Evolutionary conservation across 2,113 vertebrate species (phyloP), one percentile per base, ranked within the genome.

Genomic region (Talpa occidentalis): DNA sequence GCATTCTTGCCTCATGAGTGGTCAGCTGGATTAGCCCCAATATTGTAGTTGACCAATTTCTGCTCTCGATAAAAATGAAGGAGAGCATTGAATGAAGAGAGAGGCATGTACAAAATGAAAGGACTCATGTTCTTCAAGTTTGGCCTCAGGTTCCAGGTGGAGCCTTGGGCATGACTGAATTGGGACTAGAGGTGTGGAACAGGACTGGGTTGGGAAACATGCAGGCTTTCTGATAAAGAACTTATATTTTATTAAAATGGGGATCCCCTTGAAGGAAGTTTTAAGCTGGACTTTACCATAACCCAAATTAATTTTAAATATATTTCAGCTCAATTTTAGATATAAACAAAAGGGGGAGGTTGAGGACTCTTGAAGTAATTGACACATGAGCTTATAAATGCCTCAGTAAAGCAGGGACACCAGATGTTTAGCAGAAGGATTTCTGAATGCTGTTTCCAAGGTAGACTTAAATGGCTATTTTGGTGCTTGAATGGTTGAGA

Each of bases 381-480:
- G 15, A 32, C 5, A 32, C 2, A 28, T 24, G 3, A 47, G 15
- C 14, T 78, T 37, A 30, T 35, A 37, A 94, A 56, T 12, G 6
- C 10, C 10, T 8, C 7, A n/a, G 1, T 28, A 67, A 76, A 66
- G 10, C 4, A 47, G 52, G 37, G 22, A 2, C 44, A 82, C 12
- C 4, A 2, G 3, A 42, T 26, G 2, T 10, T 7, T 24, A 64
- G 19, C 6, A 79, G 12, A 10, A 2, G 3, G 5, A 32, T 2
- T 70, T 52, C 16, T 66, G 0, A 54, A 21, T 6, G 19, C 10
- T 37, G 19, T 35, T 91, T 79, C 21, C 30, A 32, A 70, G 24
- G 3, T 49, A 1, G 12, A 26, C 40, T 54, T 67, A 40, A 62
- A 6, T n/a, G 32, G 3, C 28, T 69, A 78, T n/a, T n/a, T n/a